phyloP scores from a whole-genome alignment of 2,888 invertebrate species.

The Eulithis prunata region DNA sequence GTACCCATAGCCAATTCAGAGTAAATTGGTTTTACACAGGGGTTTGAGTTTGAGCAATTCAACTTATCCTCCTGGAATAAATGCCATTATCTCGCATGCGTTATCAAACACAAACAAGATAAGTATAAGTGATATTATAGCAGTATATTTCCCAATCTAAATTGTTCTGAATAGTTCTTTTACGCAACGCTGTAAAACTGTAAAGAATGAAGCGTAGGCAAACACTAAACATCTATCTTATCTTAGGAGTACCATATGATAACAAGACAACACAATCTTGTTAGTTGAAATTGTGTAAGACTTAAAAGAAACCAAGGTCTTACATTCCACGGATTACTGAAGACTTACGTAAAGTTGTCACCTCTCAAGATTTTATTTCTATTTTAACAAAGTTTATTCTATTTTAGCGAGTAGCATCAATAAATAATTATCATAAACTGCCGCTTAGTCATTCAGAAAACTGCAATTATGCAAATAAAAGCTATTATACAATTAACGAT shows the following conservation, averaged over 20 bases:
- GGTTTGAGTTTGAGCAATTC: too few species aligned
- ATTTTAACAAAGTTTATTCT: background rate
- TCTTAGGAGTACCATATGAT: slow-evolving; percentile 30
- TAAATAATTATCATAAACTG: slow-evolving; percentile 11
- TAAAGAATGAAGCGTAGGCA: slow-evolving; percentile 47
- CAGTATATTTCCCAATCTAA: slow-evolving; percentile 20
- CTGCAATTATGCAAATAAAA: slow-evolving; percentile 37
- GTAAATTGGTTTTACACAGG: background rate
- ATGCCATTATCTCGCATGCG: slow-evolving; percentile 1
- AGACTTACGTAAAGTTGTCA: background rate
- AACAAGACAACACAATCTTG: slow-evolving; percentile 10
- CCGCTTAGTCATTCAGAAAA: slow-evolving; percentile 35
- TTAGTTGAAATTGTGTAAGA: slow-evolving; percentile 23
- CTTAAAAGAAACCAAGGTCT: slow-evolving; percentile 11
- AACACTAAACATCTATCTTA: slow-evolving; percentile 47
- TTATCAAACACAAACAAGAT: slow-evolving; percentile 20
- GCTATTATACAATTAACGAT: slow-evolving; percentile 35
- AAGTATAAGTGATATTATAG: background rate
- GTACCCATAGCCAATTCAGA: background rate
- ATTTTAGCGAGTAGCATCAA: slow-evolving; percentile 1
- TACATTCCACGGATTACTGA: slow-evolving; percentile 1
- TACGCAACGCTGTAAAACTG: slow-evolving; percentile 52
- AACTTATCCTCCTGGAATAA: background rate
- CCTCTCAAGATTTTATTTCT: background rate
- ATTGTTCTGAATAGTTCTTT: slow-evolving; percentile 35